Evolutionary conservation across 1,140 invertebrate species (phyloP), one percentile per base, ranked within the genome.

Genomic region (Hylaeus anthracinus): DNA sequence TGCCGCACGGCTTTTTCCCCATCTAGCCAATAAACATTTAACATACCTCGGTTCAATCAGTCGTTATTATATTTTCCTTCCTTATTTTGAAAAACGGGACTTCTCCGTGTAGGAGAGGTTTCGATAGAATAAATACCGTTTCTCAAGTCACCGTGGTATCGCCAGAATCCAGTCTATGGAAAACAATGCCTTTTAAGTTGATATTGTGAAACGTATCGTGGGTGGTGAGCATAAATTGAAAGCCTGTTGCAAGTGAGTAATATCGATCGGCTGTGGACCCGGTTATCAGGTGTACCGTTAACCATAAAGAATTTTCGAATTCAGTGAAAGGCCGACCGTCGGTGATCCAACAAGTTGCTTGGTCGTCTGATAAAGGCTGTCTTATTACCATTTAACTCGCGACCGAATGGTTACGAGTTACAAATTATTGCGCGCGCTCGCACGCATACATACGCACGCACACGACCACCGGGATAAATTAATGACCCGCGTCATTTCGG

Each of bases 261-360:
- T 72, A 72, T 60, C 12, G 53, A 43, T 26, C n/a, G 71, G 1
- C 4, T 45, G 5, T 9, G 26, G 39, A 37, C 12, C n/a, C 5
- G 39, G 56, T 72, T 72, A 72, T 72, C 71, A 72, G 56, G 71
- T 72, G 71, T 37, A 61, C 71, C 39, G 71, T 60, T 45, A 56
- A 14, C 10, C 56, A 26, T 72, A 72, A 72, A 72, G 71, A 72
- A 72, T 72, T 72, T 72, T 72, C 56, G 55, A 60, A 15, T 72
- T 60, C n/a, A 56, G 71, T 72, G 71, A 72, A 72, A 72, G 71
- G 71, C 56, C n/a, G 10, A n/a, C 26, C 26, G 51, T 45, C 6
- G 48, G 66, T 55, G 71, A 72, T 72, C 71, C 60, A 72, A n/a
- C 71, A 37, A 43, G 69, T 43, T 14, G 69, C 1, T 26, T 4